Conservation (phyloP, 2,113 vertebrate genomes). For the Notothenia coriiceps region DNA sequence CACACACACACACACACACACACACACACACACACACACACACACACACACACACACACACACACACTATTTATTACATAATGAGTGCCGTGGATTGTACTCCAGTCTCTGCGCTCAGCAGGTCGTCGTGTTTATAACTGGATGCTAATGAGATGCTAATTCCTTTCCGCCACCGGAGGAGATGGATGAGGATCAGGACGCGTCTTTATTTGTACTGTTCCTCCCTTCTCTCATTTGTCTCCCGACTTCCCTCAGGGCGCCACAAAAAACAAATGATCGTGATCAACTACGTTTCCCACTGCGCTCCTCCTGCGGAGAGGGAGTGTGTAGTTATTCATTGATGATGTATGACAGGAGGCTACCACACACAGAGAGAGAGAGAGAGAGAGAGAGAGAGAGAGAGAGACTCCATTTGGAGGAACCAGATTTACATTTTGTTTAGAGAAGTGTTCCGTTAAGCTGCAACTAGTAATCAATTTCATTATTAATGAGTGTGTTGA, state of each 20-base stretch:
- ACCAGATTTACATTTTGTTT: not conserved
- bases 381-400: too few species aligned
- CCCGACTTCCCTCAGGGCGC: constrained; percentile 34
- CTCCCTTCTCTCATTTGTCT: constrained; percentile 46
- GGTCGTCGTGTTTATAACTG: constrained; percentile 30
- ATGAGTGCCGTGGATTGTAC: not conserved
- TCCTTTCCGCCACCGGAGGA: constrained; percentile 38
- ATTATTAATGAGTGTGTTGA: not conserved
- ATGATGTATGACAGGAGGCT: too few species aligned
- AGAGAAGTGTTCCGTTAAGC: too few species aligned
- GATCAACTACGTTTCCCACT: constrained; percentile 57
- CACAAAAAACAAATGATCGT: constrained; percentile 50
- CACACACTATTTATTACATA: not conserved
- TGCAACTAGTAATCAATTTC: not conserved
- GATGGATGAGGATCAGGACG: constrained; percentile 52
- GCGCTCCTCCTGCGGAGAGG: constrained; percentile 18
- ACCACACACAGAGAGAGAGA: too few species aligned
- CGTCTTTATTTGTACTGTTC: constrained; percentile 55
- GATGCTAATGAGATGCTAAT: constrained; percentile 65
- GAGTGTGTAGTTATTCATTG: too few species aligned
- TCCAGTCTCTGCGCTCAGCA: constrained; percentile 45
- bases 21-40: too few species aligned
- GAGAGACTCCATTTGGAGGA: constrained; percentile 13
- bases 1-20: too few species aligned
- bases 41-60: constrained; percentile 5